Conservation (phyloP, 1,140 invertebrate species). For the Dreissena polymorpha region DNA sequence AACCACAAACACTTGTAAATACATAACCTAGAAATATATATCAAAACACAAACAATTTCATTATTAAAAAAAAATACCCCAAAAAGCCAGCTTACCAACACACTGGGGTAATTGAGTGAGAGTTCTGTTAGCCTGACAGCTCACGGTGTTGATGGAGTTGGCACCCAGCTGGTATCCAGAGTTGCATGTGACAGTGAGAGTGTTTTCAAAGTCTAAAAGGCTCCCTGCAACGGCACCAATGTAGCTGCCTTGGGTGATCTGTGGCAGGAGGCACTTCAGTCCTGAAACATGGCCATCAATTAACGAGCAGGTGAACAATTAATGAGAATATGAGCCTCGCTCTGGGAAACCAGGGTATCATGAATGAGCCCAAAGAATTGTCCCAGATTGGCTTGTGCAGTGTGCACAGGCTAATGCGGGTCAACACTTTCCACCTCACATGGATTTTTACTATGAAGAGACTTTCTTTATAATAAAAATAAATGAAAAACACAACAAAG, state of each 20-base stretch:
- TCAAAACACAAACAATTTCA: background rate
- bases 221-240: background rate
- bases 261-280: constrained; percentile 22
- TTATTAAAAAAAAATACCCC: background rate
- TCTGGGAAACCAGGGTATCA: no score
- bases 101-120: background rate
- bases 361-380: no score
- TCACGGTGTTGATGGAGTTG: background rate
- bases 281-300: background rate
- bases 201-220: background rate
- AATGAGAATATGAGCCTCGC: no score
- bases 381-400: no score
- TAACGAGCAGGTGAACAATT: no score
- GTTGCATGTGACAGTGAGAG: background rate
- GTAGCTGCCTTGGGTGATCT: constrained; percentile 27
- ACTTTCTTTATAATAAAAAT: no score
- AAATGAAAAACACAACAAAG: no score
- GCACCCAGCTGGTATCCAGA: constrained; percentile 12
- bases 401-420: no score
- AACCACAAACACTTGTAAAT: no score
- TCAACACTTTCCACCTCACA: no score
- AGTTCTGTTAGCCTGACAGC: constrained; percentile 3
- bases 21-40: no score
- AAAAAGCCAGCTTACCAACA: constrained; percentile 28
- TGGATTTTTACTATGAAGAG: no score